phyloP scores from a whole-genome alignment of 2,113 vertebrate species.

The Perccottus glenii region DNA sequence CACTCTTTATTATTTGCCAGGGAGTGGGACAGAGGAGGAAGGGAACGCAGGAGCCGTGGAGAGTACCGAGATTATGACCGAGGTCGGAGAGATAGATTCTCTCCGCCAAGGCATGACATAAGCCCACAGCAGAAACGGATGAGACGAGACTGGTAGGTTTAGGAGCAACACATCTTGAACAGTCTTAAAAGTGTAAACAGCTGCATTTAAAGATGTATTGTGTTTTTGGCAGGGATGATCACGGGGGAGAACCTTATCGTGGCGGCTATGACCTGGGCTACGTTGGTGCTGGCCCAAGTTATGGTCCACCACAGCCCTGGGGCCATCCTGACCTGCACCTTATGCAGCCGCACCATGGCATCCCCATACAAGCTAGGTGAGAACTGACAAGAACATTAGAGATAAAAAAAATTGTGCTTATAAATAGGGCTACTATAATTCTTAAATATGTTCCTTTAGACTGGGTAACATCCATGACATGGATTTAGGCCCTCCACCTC shows the following conservation, averaged over 20 bases:
- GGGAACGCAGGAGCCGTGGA: conserved; percentile 85
- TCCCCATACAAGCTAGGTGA: conserved; percentile 93
- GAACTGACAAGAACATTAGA: background rate
- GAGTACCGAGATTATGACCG: conserved; percentile 92
- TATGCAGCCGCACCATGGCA: conserved; percentile 88
- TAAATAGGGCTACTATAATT: background rate
- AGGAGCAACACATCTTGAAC: background rate
- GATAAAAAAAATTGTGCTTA: background rate
- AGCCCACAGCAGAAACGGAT: conserved; percentile 93
- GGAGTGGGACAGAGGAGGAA: conserved; percentile 89
- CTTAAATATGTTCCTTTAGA: conserved; percentile 59
- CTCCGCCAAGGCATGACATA: conserved; percentile 88
- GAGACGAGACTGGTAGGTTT: conserved; percentile 89
- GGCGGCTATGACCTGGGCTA: conserved; percentile 90
- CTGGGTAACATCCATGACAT: conserved; percentile 90
- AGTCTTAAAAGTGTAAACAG: background rate
- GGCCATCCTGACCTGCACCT: conserved; percentile 90
- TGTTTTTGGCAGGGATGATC: conserved; percentile 85
- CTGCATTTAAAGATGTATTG: conserved; percentile 3
- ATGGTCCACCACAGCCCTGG: conserved; percentile 92
- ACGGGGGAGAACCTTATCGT: conserved; percentile 89
- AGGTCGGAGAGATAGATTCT: conserved; percentile 88
- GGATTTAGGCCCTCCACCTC: conserved; percentile 86
- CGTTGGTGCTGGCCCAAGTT: conserved; percentile 88
- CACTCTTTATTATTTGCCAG: conserved; percentile 56